Evolutionary conservation across 2,113 vertebrate genomes (phyloP).

Genomic region (Corythaixoides concolor): DNA sequence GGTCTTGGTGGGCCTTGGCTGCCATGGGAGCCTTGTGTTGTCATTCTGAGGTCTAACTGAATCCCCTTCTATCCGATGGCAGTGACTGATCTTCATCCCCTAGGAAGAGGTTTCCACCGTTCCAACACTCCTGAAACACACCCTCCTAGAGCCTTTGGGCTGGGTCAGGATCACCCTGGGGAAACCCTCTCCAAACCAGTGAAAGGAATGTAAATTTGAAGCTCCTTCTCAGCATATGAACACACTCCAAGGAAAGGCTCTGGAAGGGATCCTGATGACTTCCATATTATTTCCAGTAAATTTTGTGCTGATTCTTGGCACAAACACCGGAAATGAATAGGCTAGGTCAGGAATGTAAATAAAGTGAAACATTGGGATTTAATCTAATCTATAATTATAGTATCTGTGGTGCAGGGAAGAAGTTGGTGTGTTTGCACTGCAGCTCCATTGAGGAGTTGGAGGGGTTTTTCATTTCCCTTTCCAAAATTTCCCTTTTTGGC

Average conservation of each 20-base stretch:
- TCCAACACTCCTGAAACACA: neutral
- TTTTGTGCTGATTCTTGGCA: conserved; percentile 74
- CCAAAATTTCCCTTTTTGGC: conserved; percentile 18
- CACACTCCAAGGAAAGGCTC: conserved; percentile 60
- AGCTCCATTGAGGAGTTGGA: conserved; percentile 21
- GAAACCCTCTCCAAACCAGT: neutral
- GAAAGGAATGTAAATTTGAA: neutral
- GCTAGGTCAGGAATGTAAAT: conserved; percentile 76
- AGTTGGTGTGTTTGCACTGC: conserved; percentile 9
- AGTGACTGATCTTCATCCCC: neutral
- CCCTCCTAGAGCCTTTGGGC: neutral
- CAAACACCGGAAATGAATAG: conserved; percentile 71
- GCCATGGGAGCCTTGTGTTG: neutral
- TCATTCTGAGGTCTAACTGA: neutral
- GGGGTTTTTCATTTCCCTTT: neutral
- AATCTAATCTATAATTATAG: conserved; percentile 73
- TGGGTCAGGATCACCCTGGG: neutral
- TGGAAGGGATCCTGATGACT: conserved; percentile 70
- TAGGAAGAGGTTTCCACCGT: neutral
- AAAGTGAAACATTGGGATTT: conserved; percentile 69
- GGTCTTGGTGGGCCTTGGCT: neutral
- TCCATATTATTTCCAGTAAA: conserved; percentile 77
- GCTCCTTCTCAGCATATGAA: conserved; percentile 24
- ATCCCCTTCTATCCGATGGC: neutral
- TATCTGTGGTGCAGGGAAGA: conserved; percentile 41